A percentile compares a stretch with the other conserved stretches of the same genome.
Conservation (phyloP, 1,140 invertebrate species). For the Dendroctonus ponderosae region DNA sequence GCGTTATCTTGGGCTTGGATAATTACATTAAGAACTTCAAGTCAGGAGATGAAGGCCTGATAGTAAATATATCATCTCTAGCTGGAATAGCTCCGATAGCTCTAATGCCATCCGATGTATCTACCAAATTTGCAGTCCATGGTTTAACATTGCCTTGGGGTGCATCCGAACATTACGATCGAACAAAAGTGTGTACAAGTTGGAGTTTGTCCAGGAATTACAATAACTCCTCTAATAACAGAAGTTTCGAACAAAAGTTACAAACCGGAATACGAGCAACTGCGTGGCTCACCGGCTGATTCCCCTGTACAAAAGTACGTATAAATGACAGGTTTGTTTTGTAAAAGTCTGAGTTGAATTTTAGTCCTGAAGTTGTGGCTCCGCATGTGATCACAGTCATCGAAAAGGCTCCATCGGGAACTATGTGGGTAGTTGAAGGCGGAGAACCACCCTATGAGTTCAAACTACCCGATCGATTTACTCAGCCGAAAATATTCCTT, state of each 20-base stretch:
- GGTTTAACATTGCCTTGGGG: constrained; percentile 39
- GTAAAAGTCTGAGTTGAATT: constrained; percentile 3
- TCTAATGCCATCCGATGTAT: constrained; percentile 38
- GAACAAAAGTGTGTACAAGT: constrained; percentile 44
- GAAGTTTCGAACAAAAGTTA: constrained; percentile 28
- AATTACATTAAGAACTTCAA: constrained; percentile 43
- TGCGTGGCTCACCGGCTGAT: not conserved
- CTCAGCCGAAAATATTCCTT: not conserved
- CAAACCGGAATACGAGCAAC: constrained; percentile 24
- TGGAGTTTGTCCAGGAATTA: constrained; percentile 47
- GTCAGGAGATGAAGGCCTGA: constrained; percentile 40
- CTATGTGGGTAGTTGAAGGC: constrained; percentile 36
- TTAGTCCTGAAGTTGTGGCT: constrained; percentile 28
- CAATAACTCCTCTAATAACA: constrained; percentile 37
- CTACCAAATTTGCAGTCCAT: constrained; percentile 40
- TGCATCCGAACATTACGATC: constrained; percentile 28
- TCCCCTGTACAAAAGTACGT: constrained; percentile 26
- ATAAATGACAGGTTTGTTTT: not conserved
- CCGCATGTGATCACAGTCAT: constrained; percentile 26
- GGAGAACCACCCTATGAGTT: constrained; percentile 29
- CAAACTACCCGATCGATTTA: constrained; percentile 13
- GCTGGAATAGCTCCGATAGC: constrained; percentile 30
- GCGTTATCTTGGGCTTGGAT: constrained; percentile 39
- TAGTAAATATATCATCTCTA: constrained; percentile 43
- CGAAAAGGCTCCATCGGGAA: constrained; percentile 30